Conservation (phyloP, 2,888 invertebrate species). For the Ophraella communa region DNA sequence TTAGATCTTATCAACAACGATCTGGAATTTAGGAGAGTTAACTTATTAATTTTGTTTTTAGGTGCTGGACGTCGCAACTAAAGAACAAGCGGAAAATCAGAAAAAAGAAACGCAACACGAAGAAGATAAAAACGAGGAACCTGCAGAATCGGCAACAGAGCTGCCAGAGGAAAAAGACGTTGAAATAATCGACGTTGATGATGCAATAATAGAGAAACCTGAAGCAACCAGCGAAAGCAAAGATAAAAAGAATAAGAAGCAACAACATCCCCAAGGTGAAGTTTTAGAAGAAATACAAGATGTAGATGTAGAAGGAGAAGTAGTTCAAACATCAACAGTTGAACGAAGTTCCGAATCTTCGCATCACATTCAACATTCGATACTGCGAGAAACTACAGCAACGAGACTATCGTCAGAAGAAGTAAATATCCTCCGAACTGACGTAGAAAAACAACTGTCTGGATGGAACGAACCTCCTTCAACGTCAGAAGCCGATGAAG, state of each 20-base stretch:
- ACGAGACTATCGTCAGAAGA: constrained; percentile 53
- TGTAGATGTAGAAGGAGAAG: constrained; percentile 78
- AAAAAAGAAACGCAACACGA: constrained; percentile 62
- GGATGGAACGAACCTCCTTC: constrained; percentile 62
- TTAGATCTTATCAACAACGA: neutral
- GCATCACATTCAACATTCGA: constrained; percentile 71
- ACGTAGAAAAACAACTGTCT: constrained; percentile 62
- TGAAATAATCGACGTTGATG: constrained; percentile 50
- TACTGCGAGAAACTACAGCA: constrained; percentile 41
- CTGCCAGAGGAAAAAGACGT: constrained; percentile 51
- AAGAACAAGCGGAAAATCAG: constrained; percentile 81
- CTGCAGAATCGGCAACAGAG: constrained; percentile 65
- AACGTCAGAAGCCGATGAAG: constrained; percentile 60
- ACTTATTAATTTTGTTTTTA: constrained; percentile 41
- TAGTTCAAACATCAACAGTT: constrained; percentile 70
- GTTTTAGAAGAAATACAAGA: constrained; percentile 57
- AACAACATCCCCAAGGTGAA: constrained; percentile 57
- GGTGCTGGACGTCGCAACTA: constrained; percentile 77
- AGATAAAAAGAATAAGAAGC: constrained; percentile 59
- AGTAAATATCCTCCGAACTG: constrained; percentile 59
- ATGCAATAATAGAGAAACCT: constrained; percentile 55
- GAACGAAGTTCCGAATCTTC: constrained; percentile 75
- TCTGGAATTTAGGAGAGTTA: neutral
- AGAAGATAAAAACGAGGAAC: constrained; percentile 63
- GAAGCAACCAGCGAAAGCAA: constrained; percentile 61